Evolutionary conservation across 2,113 vertebrate genomes (phyloP).

Genomic region (Anser brachyrhynchus): DNA sequence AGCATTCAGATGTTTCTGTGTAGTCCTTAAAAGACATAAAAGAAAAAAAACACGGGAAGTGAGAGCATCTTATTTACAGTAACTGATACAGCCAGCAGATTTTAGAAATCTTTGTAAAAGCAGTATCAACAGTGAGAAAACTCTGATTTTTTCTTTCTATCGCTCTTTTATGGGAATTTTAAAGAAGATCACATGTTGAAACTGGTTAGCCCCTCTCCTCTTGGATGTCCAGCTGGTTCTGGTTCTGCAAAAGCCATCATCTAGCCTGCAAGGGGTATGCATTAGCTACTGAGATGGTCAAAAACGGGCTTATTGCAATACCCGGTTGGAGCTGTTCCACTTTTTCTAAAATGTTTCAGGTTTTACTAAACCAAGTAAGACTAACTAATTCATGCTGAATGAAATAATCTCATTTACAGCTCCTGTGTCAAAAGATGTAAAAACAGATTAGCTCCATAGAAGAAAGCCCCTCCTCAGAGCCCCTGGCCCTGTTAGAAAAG

Average conservation of each 20-base stretch:
- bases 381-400: neutral
- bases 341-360: neutral
- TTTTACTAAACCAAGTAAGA: neutral
- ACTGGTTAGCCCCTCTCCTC: neutral
- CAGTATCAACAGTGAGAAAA: neutral
- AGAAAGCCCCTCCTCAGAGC: neutral
- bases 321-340: neutral
- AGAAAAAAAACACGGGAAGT: neutral
- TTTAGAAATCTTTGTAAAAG: neutral
- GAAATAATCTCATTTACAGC: neutral
- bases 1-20: neutral
- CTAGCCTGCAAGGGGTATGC: neutral
- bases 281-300: neutral
- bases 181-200: neutral
- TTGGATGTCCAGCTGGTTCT: neutral
- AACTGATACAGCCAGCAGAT: neutral
- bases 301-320: neutral
- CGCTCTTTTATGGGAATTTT: neutral
- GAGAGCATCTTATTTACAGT: neutral
- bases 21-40: neutral
- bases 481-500: neutral
- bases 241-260: neutral
- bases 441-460: neutral
- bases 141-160: accelerated
- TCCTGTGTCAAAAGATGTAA: neutral